These are phyloP conservation scores for Noctuana brunneofusca DNA, from an alignment of 2,888 invertebrate species.

Conservation along the genomic window DNA sequence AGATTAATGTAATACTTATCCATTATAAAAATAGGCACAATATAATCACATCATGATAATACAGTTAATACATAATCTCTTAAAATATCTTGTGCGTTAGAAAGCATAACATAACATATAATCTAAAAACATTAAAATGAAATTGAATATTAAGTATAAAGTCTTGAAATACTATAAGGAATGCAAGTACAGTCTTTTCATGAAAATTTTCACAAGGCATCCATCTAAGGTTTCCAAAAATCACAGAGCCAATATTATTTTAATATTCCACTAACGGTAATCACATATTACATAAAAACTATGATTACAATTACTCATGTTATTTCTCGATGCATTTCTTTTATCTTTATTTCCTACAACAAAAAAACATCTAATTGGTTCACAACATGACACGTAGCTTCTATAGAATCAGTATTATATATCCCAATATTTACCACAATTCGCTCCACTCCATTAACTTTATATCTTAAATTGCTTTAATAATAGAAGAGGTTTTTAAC, in stretches of 20 bases:
- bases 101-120: constrained; percentile 19
- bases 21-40: constrained; percentile 23
- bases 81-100: constrained; percentile 29
- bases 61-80: constrained; percentile 25
- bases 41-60: constrained; percentile 31
- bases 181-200: constrained; percentile 57
- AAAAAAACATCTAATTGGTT: neutral
- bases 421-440: too few relatives aligned
- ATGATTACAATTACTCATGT: neutral
- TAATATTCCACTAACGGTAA: neutral
- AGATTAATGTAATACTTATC: constrained; percentile 23
- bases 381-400: too few relatives aligned
- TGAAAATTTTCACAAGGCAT: constrained; percentile 3
- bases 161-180: constrained; percentile 49
- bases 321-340: constrained; percentile 1
- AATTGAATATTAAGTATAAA: constrained; percentile 8
- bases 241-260: neutral
- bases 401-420: too few relatives aligned
- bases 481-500: too few relatives aligned
- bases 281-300: constrained; percentile 1
- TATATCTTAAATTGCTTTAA: too few relatives aligned
- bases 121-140: constrained; percentile 10
- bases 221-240: neutral
- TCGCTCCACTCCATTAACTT: too few relatives aligned
- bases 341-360: neutral